Evolutionary conservation across 23 tunicate genomes (phyloP), one percentile per base, ranked within the genome.

Genomic region (Ascidia mentula): DNA sequence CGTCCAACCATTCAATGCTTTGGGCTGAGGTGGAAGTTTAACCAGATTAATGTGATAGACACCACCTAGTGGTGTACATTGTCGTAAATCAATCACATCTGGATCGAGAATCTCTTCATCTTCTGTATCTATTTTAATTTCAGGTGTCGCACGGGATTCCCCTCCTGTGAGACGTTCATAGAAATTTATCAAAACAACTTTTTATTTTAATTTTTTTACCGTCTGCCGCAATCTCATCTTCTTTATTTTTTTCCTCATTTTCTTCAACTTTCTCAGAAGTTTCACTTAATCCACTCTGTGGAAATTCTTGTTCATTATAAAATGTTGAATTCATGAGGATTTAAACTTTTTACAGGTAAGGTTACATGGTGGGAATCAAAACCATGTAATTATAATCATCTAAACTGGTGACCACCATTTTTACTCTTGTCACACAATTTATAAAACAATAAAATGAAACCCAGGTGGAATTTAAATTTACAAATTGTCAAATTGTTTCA

Each of bases 11-110:
- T 80, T 80, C 7, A 88, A 86, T 0, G 78, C 81, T 40, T 77
- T 80, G 1, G 98, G 92, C 72, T 93, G 98, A 0, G 93, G 93
- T 12, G 98, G 98, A 73, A 84, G 69, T 72, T 84, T 73, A 4
- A 84, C 45, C 0, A 93, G 73, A 31, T 93, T 89, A 31, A 93
- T 39, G 39, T 88, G 93, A 72, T 77, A 84, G 1, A 93, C 78
- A 30, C 90, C 93, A 61, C 98, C 98, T 18, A 93, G 84, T 34
- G 86, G 90, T 46, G 88, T 72, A 80, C 76, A 93, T 74, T 93
- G 98, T 70, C 98, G 79, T 0, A 93, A 70, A 80, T 93, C 98
- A 4, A 93, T 84, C 3, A 93, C 93, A 72, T 93, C 98, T 34
- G 88, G 87, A 72, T 93, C 98, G 37, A 93, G 83, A 33, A 93